Conservation (phyloP, 2,888 invertebrate genomes). For the Bembecia ichneumoniformis region DNA sequence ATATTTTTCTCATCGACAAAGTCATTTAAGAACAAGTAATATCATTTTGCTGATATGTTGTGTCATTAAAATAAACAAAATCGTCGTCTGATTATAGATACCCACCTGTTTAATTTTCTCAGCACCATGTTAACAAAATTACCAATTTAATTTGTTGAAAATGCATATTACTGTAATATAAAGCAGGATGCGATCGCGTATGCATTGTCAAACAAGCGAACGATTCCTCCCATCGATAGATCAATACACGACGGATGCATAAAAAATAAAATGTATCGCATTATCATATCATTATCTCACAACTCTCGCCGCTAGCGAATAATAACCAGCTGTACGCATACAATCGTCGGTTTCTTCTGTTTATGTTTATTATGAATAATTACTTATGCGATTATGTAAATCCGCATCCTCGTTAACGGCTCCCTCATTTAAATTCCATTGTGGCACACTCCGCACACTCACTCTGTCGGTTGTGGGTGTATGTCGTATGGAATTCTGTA, state of each 20-base stretch:
- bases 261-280: slow-evolving; percentile 15
- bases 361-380: slow-evolving; percentile 56
- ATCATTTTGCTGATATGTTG: too few relatives aligned
- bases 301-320: slow-evolving; percentile 26
- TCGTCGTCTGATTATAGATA: too few relatives aligned
- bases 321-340: slow-evolving; percentile 28
- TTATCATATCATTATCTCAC: slow-evolving; percentile 35
- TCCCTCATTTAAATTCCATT: slow-evolving; percentile 64
- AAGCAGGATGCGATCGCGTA: too few relatives aligned
- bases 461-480: slow-evolving; percentile 33
- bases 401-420: slow-evolving; percentile 50
- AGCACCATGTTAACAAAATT: too few relatives aligned
- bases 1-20: too few relatives aligned
- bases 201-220: too few relatives aligned
- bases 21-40: too few relatives aligned
- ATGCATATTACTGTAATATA: too few relatives aligned
- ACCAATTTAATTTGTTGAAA: too few relatives aligned
- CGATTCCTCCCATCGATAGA: not conserved
- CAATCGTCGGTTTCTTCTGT: slow-evolving; percentile 34
- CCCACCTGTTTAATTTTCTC: too few relatives aligned
- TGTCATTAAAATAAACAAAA: too few relatives aligned
- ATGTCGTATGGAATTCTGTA: slow-evolving; percentile 37
- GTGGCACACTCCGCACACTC: slow-evolving; percentile 38
- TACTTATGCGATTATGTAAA: slow-evolving; percentile 63
- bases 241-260: not conserved